Base-by-base conservation (phyloP, 2,797 vertebrate genomes). In the Zenarchopterus dispar region DNA sequence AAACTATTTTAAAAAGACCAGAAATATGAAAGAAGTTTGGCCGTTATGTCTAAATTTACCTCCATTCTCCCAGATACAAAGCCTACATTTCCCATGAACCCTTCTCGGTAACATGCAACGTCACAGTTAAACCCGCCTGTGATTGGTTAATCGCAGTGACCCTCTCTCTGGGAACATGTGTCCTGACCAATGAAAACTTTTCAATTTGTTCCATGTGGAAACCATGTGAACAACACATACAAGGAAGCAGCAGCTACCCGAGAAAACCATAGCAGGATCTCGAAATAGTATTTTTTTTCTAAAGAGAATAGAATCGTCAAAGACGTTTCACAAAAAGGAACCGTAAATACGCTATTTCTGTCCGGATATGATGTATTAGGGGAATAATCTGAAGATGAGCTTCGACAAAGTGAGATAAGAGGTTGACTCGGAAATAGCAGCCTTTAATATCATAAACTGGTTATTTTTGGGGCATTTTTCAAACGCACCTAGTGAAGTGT, bases 181-280 rank as follows among this genome's bases (percentile, higher is more conserved):
- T 71, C 43, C 19, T 52, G 68, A 62, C 96, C 95, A 96, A 95
- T 96, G 70, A 83, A 49, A 90, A 87, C 88, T 76, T 77, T 63
- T 50, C 72, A 86, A 91, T 93, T 89, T 87, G 92, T 88, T 95
- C 95, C 96, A 96, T 95, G 95, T 95, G 95, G 94, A 94, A 96
- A 93, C 94, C 96, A 96, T 94, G 95, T 95, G 95, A 93, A 86
- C 93, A 91, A 86, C 91, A 87, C 84, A 84, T 87, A 93, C 90
- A 95, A 93, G 93, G 91, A 93, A 92, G 91, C 88, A 68, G 82
- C 79, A 79, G 72, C 73, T 67, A 71, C 48, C 36, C 31, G 67
- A 57, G 78, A 62, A 67, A 79, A 66, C 60, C 53, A 63, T 54
- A 66, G 63, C 51, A 41, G 62, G 61, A 56, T 53, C 78, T 45